A percentile compares a stretch with the other conserved stretches of the same genome.
These are phyloP conservation scores for Prunella strophiata DNA, from an alignment of 2,797 vertebrate genomes.

Conservation along the genomic window DNA sequence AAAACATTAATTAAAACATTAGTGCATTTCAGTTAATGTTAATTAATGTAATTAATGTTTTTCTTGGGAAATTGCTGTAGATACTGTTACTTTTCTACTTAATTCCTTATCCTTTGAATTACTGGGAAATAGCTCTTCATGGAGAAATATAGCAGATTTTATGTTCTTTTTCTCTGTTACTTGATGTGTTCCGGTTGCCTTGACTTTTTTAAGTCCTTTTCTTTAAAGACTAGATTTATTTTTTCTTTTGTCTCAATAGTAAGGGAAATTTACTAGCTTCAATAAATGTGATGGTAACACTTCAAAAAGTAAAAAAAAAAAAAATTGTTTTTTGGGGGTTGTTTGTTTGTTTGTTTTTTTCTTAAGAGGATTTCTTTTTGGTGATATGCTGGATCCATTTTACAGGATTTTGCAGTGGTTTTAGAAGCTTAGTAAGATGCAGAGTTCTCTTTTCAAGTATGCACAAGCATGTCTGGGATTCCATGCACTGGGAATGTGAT, in stretches of 20 bases:
- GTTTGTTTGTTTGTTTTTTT: background rate
- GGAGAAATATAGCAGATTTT: slow-evolving; percentile 28
- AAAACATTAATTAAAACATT: too few relatives aligned
- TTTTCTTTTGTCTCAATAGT: background rate
- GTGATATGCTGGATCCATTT: background rate
- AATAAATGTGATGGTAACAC: background rate
- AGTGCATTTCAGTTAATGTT: too few relatives aligned
- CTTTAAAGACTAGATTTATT: background rate
- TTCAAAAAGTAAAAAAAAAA: background rate
- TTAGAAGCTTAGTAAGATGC: background rate
- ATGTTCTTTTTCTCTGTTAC: slow-evolving; percentile 2
- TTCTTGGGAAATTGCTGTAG: slow-evolving; percentile 56
- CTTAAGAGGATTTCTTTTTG: background rate
- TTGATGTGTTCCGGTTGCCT: slow-evolving; percentile 9
- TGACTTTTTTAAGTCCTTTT: background rate
- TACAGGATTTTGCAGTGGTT: background rate
- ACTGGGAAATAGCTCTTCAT: background rate
- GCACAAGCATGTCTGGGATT: background rate
- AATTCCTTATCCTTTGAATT: slow-evolving; percentile 42
- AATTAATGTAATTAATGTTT: background rate
- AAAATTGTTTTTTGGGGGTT: background rate
- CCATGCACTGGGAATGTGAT: background rate
- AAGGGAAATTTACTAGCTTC: background rate
- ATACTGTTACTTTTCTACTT: slow-evolving; percentile 1
- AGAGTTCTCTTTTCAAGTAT: slow-evolving; percentile 2